These are phyloP conservation scores for Nibea coibor DNA, from an alignment of 2,113 vertebrate genomes.

Conservation along the genomic window DNA sequence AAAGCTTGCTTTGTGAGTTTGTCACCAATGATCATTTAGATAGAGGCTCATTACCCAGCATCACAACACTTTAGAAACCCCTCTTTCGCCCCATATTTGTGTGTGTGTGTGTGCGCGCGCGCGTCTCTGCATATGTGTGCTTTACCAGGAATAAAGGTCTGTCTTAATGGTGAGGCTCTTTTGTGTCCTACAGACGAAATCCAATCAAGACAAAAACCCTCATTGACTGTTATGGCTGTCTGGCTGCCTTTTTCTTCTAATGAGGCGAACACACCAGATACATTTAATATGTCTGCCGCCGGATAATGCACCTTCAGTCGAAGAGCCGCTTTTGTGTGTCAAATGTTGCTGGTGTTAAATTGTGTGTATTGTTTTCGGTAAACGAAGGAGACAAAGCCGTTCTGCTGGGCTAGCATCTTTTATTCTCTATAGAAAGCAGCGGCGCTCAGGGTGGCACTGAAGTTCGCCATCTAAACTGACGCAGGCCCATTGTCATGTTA, in stretches of 20 bases:
- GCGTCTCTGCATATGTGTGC: conserved; percentile 87
- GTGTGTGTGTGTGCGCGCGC: conserved; percentile 74
- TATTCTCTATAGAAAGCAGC: conserved; percentile 71
- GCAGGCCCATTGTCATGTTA: conserved; percentile 78
- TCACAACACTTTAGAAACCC: conserved; percentile 99
- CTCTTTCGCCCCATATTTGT: conserved; percentile 88
- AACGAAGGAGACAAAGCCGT: conserved; percentile 85
- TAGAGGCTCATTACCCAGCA: conserved; percentile 99
- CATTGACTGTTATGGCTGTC: conserved; percentile 96
- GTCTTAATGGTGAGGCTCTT: conserved; percentile 98
- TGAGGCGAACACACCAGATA: conserved; percentile 94
- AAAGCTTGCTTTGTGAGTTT: conserved; percentile 99
- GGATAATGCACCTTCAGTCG: conserved; percentile 86
- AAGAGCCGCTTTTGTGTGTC: conserved; percentile 85
- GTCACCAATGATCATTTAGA: conserved; percentile 99
- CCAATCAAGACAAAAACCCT: conserved; percentile 97
- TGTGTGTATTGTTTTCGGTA: conserved; percentile 88
- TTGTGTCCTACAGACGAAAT: conserved; percentile 98
- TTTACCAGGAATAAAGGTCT: conserved; percentile 95
- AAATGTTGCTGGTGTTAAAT: conserved; percentile 90
- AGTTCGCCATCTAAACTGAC: conserved; percentile 71
- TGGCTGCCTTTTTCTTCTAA: conserved; percentile 90
- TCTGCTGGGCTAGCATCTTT: conserved; percentile 79
- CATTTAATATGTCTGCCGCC: conserved; percentile 90
- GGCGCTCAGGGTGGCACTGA: conserved; percentile 61